phyloP scores from a whole-genome alignment of 2,888 invertebrate genomes.

The Nemoura dubitans region DNA sequence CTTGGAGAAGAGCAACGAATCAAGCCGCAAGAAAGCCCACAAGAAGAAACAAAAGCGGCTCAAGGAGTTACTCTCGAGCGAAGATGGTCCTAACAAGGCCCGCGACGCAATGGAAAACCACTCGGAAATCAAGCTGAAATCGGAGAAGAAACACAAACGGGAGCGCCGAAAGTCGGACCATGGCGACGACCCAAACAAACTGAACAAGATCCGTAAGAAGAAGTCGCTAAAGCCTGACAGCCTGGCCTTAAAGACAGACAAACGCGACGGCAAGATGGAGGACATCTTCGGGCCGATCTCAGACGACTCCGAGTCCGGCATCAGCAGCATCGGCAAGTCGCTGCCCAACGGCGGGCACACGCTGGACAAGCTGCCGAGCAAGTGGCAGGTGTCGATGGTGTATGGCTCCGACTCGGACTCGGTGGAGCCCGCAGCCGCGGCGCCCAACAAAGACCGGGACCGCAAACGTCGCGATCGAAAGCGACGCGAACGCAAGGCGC shows the following conservation, averaged over 20 bases:
- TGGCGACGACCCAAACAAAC: conserved; percentile 59
- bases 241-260: conserved; percentile 53
- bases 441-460: conserved; percentile 65
- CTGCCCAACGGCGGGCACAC: conserved; percentile 41
- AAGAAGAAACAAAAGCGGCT: conserved; percentile 86
- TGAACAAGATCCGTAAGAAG: conserved; percentile 59
- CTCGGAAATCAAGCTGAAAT: conserved; percentile 57
- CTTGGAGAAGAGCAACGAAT: conserved; percentile 49
- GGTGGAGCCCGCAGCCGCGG: background rate
- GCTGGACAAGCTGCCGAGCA: conserved; percentile 54
- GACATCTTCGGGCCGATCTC: conserved; percentile 89
- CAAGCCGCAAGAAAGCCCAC: conserved; percentile 74
- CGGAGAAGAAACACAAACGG: conserved; percentile 57
- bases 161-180: conserved; percentile 54
- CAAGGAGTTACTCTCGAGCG: conserved; percentile 70
- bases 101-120: conserved; percentile 52
- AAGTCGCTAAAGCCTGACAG: conserved; percentile 53
- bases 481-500: conserved; percentile 54
- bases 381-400: conserved; percentile 58
- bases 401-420: conserved; percentile 66
- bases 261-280: conserved; percentile 84
- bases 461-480: conserved; percentile 67
- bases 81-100: conserved; percentile 59
- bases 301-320: conserved; percentile 67
- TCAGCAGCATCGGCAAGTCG: conserved; percentile 47